Conservation (phyloP, 2,797 vertebrate genomes). For the Xenopus petersii region DNA sequence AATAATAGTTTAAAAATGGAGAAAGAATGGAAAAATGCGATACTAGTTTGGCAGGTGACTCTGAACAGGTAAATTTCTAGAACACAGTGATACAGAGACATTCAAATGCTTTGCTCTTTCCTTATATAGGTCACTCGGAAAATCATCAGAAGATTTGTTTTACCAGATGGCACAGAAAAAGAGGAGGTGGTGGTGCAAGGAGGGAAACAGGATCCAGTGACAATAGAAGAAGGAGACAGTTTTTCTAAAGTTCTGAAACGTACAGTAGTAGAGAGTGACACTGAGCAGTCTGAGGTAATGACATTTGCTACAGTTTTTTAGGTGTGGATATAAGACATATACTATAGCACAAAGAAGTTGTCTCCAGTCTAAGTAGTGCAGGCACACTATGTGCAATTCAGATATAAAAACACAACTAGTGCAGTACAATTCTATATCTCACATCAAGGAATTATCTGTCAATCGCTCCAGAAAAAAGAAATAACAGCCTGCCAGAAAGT, state of each 20-base stretch:
- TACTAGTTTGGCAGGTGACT: slow-evolving; percentile 86
- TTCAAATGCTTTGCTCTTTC: background rate
- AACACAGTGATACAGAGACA: too few species aligned
- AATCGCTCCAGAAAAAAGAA: too few species aligned
- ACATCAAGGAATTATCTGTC: too few species aligned
- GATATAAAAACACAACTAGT: too few species aligned
- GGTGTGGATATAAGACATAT: background rate
- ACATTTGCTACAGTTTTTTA: background rate
- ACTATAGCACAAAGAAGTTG: too few species aligned
- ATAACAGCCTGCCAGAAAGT: too few species aligned
- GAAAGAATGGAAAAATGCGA: slow-evolving; percentile 88
- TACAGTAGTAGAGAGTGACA: slow-evolving; percentile 80
- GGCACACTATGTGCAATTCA: too few species aligned
- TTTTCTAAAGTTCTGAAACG: slow-evolving; percentile 90
- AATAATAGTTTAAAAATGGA: slow-evolving; percentile 56
- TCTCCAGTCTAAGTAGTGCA: too few species aligned
- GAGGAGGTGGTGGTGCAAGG: slow-evolving; percentile 85
- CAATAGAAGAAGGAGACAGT: slow-evolving; percentile 76
- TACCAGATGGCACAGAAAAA: slow-evolving; percentile 79
- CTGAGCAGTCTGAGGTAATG: slow-evolving; percentile 80
- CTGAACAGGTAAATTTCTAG: slow-evolving; percentile 79
- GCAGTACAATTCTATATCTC: too few species aligned
- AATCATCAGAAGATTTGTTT: slow-evolving; percentile 81
- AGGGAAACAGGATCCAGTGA: slow-evolving; percentile 68
- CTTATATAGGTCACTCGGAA: slow-evolving; percentile 82